Conservation (phyloP, 2,797 vertebrate genomes). For the Neosalanx taihuensis region DNA sequence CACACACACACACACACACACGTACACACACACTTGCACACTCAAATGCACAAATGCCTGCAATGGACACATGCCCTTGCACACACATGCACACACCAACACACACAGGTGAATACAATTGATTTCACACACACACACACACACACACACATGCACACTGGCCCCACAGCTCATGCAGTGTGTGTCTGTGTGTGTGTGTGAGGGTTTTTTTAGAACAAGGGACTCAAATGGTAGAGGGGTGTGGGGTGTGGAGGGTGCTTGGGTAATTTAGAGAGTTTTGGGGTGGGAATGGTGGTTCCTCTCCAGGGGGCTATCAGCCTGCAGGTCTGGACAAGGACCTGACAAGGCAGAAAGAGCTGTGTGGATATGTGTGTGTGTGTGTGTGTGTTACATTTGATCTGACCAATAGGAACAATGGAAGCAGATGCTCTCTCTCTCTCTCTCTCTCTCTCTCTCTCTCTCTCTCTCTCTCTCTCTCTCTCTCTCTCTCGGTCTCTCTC, state of each 20-base stretch:
- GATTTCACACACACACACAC: constrained; percentile 13
- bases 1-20: constrained; percentile 1
- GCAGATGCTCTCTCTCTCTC: background rate
- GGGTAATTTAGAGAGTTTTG: too few species aligned
- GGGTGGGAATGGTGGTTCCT: background rate
- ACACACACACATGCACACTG: constrained; percentile 18
- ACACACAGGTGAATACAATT: background rate
- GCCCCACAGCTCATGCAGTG: constrained; percentile 16
- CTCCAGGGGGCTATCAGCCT: constrained; percentile 31
- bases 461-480: too few species aligned
- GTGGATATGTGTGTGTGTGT: background rate
- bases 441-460: too few species aligned
- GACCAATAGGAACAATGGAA: background rate
- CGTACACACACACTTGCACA: background rate
- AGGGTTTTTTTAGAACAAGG: background rate
- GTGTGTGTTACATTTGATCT: background rate
- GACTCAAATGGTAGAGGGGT: too few species aligned
- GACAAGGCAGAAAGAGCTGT: constrained; percentile 43
- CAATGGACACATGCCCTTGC: too few species aligned
- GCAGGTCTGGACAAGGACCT: constrained; percentile 31
- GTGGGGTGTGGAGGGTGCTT: too few species aligned
- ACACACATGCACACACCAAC: constrained; percentile 18
- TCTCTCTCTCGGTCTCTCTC: too few species aligned
- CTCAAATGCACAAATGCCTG: too few species aligned
- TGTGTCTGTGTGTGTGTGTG: background rate